Conservation (phyloP, 92 coral and sea anemone genomes). For the Galaxea fascicularis region DNA sequence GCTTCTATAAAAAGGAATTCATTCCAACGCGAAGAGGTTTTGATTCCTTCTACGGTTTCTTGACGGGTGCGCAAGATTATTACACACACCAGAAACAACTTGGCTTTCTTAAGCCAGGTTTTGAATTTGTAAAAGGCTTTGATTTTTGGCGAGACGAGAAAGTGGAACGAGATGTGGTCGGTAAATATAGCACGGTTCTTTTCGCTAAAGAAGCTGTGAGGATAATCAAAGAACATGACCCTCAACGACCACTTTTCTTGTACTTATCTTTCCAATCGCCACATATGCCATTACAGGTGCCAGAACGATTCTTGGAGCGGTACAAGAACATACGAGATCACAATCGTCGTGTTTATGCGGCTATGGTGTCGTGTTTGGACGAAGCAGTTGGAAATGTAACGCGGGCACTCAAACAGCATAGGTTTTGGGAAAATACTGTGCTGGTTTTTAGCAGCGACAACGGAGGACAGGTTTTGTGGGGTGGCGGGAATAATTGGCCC, state of each 20-base stretch:
- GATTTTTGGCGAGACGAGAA: constrained; percentile 60
- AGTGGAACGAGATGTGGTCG: constrained; percentile 19
- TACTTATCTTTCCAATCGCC: constrained; percentile 77
- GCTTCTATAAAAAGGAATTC: constrained; percentile 72
- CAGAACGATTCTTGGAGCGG: constrained; percentile 52
- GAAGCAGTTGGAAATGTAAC: constrained; percentile 84
- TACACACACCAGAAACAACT: constrained; percentile 36
- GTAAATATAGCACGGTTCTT: constrained; percentile 14
- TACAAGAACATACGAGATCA: constrained; percentile 60
- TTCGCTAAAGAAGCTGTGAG: constrained; percentile 20
- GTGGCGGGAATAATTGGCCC: constrained; percentile 83
- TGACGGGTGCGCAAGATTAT: constrained; percentile 78
- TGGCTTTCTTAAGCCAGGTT: background rate
- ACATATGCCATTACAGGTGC: constrained; percentile 74
- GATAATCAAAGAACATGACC: constrained; percentile 58
- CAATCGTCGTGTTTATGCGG: constrained; percentile 63
- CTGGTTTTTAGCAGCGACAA: constrained; percentile 75
- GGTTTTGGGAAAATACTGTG: constrained; percentile 74
- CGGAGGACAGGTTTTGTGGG: constrained; percentile 60
- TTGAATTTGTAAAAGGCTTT: constrained; percentile 33
- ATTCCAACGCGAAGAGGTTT: constrained; percentile 76
- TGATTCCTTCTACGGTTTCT: constrained; percentile 74
- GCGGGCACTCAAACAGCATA: constrained; percentile 25
- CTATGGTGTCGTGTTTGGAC: constrained; percentile 77
- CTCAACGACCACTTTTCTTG: constrained; percentile 70